Conservation (phyloP, 2,113 vertebrate species). For the Trogon surrucura region DNA sequence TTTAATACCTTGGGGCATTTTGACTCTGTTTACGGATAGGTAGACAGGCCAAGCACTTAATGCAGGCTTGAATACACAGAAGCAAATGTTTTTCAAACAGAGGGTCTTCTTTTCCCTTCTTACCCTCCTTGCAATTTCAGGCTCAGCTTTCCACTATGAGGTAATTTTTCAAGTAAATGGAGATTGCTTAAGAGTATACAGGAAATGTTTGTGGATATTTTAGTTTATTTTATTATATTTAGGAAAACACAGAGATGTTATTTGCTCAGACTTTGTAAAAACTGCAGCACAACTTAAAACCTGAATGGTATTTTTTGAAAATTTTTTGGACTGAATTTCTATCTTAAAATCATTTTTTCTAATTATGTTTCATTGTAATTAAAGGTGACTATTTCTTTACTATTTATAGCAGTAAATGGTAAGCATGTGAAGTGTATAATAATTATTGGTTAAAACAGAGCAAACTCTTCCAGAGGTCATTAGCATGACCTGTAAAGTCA, state of each 20-base stretch:
- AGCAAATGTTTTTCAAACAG: background rate
- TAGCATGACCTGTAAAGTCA: slow-evolving; percentile 23
- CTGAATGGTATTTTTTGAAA: background rate
- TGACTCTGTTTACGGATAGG: background rate
- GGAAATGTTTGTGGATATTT: background rate
- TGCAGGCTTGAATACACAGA: background rate
- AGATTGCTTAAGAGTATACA: background rate
- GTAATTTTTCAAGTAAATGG: background rate
- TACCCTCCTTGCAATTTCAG: background rate
- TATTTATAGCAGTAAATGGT: slow-evolving; percentile 30
- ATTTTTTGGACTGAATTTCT: background rate
- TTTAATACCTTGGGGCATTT: slow-evolving; percentile 37
- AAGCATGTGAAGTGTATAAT: slow-evolving; percentile 41
- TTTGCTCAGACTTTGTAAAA: background rate
- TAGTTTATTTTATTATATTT: background rate
- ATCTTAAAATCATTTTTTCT: slow-evolving; percentile 10
- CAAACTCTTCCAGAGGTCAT: slow-evolving; percentile 29
- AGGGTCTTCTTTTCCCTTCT: background rate
- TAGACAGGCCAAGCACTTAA: slow-evolving; percentile 13
- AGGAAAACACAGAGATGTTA: background rate
- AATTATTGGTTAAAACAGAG: slow-evolving; percentile 63
- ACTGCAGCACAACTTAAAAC: background rate
- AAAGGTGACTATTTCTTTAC: slow-evolving; percentile 49
- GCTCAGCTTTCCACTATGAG: background rate
- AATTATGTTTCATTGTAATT: slow-evolving; percentile 56